phyloP scores from a whole-genome alignment of 2,888 invertebrate species.

The Rhagophthalmus giganteus region DNA sequence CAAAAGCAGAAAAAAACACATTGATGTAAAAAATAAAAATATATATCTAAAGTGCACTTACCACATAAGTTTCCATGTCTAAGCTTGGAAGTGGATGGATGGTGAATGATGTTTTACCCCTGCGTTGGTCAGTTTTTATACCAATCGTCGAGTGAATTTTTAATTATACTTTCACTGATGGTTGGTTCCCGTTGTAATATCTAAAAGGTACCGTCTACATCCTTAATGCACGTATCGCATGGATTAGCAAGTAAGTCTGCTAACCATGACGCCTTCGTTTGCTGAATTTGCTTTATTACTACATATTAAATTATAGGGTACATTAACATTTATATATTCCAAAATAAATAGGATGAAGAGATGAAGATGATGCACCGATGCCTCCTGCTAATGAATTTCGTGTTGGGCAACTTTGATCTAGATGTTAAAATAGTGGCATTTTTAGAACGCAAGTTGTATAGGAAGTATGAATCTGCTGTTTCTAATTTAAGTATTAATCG shows the following conservation, averaged over 20 bases:
- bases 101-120: constrained; percentile 38
- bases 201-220: constrained; percentile 1
- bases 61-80: constrained; percentile 32
- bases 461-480: not conserved
- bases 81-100: constrained; percentile 31
- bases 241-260: constrained; percentile 16
- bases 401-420: constrained; percentile 11
- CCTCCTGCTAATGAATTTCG: not conserved
- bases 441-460: not conserved
- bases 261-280: constrained; percentile 22
- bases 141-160: not conserved
- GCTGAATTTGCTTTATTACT: constrained; percentile 23
- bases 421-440: not conserved
- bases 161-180: constrained; percentile 24
- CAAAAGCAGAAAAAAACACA: no score
- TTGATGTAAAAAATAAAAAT: no score
- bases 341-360: constrained; percentile 23
- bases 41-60: no score
- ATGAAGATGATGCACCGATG: constrained; percentile 12
- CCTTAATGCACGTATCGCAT: constrained; percentile 21
- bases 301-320: constrained; percentile 15
- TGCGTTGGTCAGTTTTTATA: constrained; percentile 34
- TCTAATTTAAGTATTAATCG: not conserved
- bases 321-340: constrained; percentile 25
- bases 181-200: constrained; percentile 12